phyloP scores from a whole-genome alignment of 2,797 vertebrate species.

The Epinephelus coioides region DNA sequence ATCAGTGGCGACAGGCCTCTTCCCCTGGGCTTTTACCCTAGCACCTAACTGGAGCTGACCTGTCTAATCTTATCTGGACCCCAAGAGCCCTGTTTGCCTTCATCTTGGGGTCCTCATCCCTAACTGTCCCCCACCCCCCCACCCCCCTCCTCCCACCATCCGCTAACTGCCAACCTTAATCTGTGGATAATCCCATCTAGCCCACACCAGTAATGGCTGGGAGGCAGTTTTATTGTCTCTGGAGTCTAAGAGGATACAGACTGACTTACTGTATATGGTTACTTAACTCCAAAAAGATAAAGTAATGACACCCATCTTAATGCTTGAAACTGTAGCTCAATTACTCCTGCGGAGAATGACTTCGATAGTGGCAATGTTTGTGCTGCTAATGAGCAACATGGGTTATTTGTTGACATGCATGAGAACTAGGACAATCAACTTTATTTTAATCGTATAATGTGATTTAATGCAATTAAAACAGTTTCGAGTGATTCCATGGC shows the following conservation, averaged over 20 bases:
- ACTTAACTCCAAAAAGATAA: constrained; percentile 8
- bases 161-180: constrained; percentile 58
- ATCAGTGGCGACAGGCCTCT: constrained; percentile 71
- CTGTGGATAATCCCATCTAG: constrained; percentile 68
- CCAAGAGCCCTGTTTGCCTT: constrained; percentile 56
- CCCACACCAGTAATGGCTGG: constrained; percentile 62
- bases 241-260: constrained; percentile 24
- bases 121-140: constrained; percentile 20
- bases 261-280: background rate
- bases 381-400: background rate
- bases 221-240: constrained; percentile 44
- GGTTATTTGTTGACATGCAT: constrained; percentile 23
- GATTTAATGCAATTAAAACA: constrained; percentile 19
- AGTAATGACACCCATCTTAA: constrained; percentile 4
- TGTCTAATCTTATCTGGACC: constrained; percentile 70
- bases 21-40: constrained; percentile 59
- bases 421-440: constrained; percentile 7
- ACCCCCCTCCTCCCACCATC: constrained; percentile 16
- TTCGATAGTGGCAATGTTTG: background rate
- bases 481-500: background rate
- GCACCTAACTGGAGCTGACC: constrained; percentile 60
- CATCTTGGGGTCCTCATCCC: constrained; percentile 39
- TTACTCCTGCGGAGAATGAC: background rate
- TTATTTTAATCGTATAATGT: constrained; percentile 6
- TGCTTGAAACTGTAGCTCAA: constrained; percentile 2